Conservation (phyloP, 2,888 invertebrate species). For the Chrysopilus asiliformis region DNA sequence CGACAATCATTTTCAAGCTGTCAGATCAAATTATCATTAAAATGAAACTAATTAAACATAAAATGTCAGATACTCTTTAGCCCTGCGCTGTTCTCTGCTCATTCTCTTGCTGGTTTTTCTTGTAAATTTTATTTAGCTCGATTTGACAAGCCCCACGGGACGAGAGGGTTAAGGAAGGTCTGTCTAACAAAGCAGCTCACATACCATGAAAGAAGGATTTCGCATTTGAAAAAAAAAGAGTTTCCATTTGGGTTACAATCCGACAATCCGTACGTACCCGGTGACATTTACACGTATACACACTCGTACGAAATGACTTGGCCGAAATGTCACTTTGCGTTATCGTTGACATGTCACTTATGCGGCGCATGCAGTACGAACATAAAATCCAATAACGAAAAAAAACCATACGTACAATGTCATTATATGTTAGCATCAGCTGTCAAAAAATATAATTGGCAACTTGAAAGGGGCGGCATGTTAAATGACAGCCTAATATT, state of each 20-base stretch:
- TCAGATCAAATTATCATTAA: constrained; percentile 10
- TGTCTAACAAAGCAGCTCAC: no score
- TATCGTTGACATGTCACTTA: constrained; percentile 14
- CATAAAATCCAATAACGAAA: not conserved
- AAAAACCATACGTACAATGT: constrained; percentile 19
- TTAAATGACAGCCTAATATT: constrained; percentile 11
- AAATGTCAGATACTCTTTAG: constrained; percentile 7
- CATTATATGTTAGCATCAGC: constrained; percentile 45
- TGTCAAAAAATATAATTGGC: constrained; percentile 45
- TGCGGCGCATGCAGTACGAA: not conserved
- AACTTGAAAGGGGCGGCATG: constrained; percentile 29
- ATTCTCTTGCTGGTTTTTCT: no score
- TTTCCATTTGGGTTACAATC: no score
- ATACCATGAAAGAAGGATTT: no score
- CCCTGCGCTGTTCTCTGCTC: no score
- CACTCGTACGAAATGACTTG: no score
- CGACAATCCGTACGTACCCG: no score
- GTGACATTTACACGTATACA: no score
- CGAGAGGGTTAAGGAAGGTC: no score
- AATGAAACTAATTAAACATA: constrained; percentile 13
- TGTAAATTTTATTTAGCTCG: no score
- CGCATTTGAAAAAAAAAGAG: no score
- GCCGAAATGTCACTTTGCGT: constrained; percentile 11
- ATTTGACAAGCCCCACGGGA: no score
- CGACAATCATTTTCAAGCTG: constrained; percentile 11